These are phyloP conservation scores for Anolis apletophallus DNA, from an alignment of 2,797 vertebrate genomes.

Conservation along the genomic window DNA sequence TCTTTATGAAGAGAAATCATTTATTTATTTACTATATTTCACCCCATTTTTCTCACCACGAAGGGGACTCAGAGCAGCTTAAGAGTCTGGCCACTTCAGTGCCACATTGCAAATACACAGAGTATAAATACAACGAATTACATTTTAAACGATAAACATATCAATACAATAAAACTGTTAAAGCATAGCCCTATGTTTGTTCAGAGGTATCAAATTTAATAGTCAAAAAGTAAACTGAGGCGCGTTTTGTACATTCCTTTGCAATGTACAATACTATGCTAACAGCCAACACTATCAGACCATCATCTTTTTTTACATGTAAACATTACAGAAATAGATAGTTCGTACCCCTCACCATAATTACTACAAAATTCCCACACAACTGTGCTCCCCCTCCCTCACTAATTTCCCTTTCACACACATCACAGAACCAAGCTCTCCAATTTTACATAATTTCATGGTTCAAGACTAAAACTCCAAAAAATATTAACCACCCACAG, in stretches of 20 bases:
- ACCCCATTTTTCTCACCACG: no score
- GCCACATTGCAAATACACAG: no score
- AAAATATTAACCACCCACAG: slow-evolving; percentile 77
- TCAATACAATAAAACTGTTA: no score
- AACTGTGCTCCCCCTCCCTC: neutral
- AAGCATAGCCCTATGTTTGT: no score
- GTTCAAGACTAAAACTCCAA: slow-evolving; percentile 68
- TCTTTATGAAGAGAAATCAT: neutral
- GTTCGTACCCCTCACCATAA: slow-evolving; percentile 34
- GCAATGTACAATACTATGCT: neutral
- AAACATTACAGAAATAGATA: slow-evolving; percentile 42
- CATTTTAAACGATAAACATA: no score
- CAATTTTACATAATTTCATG: slow-evolving; percentile 73
- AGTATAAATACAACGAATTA: no score
- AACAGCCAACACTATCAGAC: slow-evolving; percentile 17
- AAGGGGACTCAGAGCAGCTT: no score
- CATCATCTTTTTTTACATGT: slow-evolving; percentile 34
- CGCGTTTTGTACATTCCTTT: neutral
- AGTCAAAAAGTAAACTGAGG: neutral
- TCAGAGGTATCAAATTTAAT: neutral
- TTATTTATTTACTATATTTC: no score
- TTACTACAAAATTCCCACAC: slow-evolving; percentile 1
- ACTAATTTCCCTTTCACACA: slow-evolving; percentile 30
- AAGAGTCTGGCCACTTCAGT: no score
- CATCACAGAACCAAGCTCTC: slow-evolving; percentile 58